Base-by-base conservation (phyloP, 2,113 vertebrate species). In the Setophaga kirtlandii region DNA sequence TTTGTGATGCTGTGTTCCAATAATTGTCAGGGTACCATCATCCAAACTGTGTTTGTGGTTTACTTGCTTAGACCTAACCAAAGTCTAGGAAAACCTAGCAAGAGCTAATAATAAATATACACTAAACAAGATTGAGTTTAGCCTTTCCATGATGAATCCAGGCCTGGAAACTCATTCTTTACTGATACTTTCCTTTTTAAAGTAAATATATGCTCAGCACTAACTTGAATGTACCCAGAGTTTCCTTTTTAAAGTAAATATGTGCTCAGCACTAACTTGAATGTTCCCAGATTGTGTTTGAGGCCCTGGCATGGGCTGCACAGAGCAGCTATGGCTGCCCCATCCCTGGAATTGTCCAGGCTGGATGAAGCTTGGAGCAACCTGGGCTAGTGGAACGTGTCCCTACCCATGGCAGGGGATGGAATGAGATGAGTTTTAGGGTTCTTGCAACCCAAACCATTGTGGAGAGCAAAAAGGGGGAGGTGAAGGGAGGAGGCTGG, bases 341-440 rank as follows among this genome's bases (percentile, higher is more conserved):
- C 33, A 52, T 67, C 23, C 52, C 11, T 62, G 47, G 2, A 12
- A 27, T 9, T 27, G 30, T 35, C 21, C 30, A 41, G 17, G 13
- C 1, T 76, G 63, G 39, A 14, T 0, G 0, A 16, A 5, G 9
- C 39, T n/a, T 67, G 53, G 41, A 69, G 55, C 47, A 76, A 0
- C 10, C 17, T 47, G 21, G 21, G 14, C 3, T 8, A 60, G 30
- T 25, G 24, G 23, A 6, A 41, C 11, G 28, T 67, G 10, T 52
- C 46, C 25, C 19, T 67, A 7, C 5, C 27, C 5, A 2, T 22
- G 28, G 37, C 16, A 28, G 8, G 39, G 9, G 15, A 1, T 67
- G 23, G 19, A 12, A 18, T 21, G 19, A 21, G n/a, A 18, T 68
- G 39, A 16, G 4, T 14, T 59, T 33, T 35, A 41, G 52, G 11